Base-by-base conservation (phyloP, 2,888 invertebrate species). In the Drosophila infuscata region DNA sequence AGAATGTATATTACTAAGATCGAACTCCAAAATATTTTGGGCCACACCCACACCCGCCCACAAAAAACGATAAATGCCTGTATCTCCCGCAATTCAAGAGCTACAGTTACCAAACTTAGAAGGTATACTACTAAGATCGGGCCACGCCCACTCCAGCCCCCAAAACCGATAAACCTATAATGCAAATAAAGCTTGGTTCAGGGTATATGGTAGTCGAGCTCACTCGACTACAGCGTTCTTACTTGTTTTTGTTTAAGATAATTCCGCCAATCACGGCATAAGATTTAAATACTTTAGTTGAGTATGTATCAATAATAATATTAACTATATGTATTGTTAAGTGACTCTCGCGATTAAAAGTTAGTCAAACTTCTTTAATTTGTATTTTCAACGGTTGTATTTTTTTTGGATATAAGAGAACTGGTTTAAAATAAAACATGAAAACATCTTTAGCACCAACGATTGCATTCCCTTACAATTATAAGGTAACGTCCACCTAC, bases 401-500 rank as follows among this genome's bases (percentile, higher is more conserved):
- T 11, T 12, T 43, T 54, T 60, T 33, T 2, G n/a, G n/a, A 35
- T 32, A 63, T 9, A 43, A 29, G 32, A 58, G 17, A 74, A 74
- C 77, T 35, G 48, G 74, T 77, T 76, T 77, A 11, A 52, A 33
- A 57, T 20, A 51, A 35, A 46, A 63, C 29, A 46, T 25, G 3
- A 20, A 20, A 20, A 3, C 0, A 46, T 0, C 12, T 20, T 15
- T 15, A 3, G 15, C 7, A 8, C 15, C 46, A 15, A 7, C 46
- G 7, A 25, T 8, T 46, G 7, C 7, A 25, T 46, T 25, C 46
- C 25, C 46, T 46, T 25, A 25, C 15, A 46, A 15, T 25, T 25
- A 17, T 8, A 41, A 8, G 17, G 8, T 38, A 9, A 4, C 17
- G 38, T 38, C 2, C 20, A 8, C 3, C 3, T 15, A 46, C 15